Percentiles rank a stretch among this genome's conserved stretches.
These are phyloP conservation scores for Neodon shergylaensis DNA, from an alignment of 2,113 vertebrate genomes.

Conservation along the genomic window DNA sequence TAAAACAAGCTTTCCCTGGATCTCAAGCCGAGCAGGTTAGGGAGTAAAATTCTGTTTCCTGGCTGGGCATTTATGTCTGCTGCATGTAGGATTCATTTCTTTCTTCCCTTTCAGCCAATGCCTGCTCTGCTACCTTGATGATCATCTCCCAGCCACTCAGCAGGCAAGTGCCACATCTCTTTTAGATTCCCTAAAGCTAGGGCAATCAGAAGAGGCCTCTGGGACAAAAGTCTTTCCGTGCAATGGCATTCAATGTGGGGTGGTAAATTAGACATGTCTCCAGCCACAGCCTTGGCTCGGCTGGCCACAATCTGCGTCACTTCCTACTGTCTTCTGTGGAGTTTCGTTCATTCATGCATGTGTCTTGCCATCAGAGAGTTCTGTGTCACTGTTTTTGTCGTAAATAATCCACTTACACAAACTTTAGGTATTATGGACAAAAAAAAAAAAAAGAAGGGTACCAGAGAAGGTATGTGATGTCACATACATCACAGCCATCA, in stretches of 20 bases:
- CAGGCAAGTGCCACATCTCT: neutral
- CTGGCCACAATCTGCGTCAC: neutral
- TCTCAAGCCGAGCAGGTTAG: neutral
- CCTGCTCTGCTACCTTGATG: neutral
- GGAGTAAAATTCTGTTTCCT: neutral
- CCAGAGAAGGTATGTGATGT: neutral
- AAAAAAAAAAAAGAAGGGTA: neutral
- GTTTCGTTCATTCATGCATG: neutral
- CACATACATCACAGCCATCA: neutral
- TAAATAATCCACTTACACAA: neutral
- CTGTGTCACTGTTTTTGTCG: neutral
- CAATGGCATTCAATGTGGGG: neutral
- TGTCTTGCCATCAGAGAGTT: neutral
- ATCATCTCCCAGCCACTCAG: neutral
- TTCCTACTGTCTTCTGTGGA: neutral
- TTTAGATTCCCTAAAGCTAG: neutral
- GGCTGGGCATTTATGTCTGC: no score
- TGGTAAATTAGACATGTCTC: neutral
- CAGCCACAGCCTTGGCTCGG: neutral
- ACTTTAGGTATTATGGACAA: neutral
- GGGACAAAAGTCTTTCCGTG: neutral
- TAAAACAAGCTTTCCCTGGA: neutral
- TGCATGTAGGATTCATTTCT: neutral
- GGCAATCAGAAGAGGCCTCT: neutral
- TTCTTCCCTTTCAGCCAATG: neutral